Base-by-base conservation (phyloP, 2,888 invertebrate genomes). In the Chromoteleia sp. region DNA sequence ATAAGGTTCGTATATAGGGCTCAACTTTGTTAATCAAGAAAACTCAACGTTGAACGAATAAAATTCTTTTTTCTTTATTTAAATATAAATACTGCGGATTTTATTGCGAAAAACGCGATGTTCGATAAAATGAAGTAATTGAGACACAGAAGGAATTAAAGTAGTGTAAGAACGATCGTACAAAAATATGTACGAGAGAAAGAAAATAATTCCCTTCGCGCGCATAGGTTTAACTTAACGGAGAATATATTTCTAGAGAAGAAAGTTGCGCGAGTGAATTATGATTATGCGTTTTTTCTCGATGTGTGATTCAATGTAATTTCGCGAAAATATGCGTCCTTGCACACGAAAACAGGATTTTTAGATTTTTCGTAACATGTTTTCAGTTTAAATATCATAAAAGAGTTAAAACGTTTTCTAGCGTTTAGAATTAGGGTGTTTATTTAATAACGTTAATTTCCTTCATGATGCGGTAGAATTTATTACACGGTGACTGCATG, bases 241-340 rank as follows among this genome's bases (percentile, higher is more conserved):
- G 67, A 33, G 33, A 59, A 67, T 54, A 61, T 41, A 67, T 67
- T 61, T 65, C 50, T 21, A 59, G 58, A 75, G 50, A 65, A 74
- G 74, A 74, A 74, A 74, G 65, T 74, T 65, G 48, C 12, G 19
- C 74, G 25, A 54, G 54, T 63, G 45, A 74, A 61, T 58, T 73
- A 73, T 61, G 61, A 21, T 48, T 39, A 43, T 52, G 29, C 52
- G 50, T 25, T 61, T 70, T 73, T 71, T 50, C 17, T 41, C 48
- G 25, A 73, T 39, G 41, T 52, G 52, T 73, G 61, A 73, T 73
- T 73, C 52, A 73, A 73, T 52, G 39, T 52, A 30, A 52, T 36
- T 52, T n/a, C 12, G 50, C 41, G 19, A 61, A 73, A 73, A 59
- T 61, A 30, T 25, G 61, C 14, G n/a, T 70, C 15, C 29, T 33